Conservation (phyloP, 2,797 vertebrate genomes). For the Sciaenops ocellatus region DNA sequence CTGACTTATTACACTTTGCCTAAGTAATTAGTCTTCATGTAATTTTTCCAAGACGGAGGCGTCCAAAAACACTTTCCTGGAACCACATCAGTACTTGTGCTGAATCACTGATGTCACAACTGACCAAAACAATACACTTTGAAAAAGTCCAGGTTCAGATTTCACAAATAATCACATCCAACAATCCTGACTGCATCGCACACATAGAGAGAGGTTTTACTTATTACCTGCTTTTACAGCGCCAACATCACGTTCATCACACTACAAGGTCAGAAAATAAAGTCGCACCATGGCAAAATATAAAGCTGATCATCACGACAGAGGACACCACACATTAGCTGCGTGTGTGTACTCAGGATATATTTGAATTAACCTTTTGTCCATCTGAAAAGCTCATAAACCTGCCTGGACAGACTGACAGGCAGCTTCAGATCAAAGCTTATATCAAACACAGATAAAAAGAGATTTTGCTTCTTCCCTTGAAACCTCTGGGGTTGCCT, state of each 20-base stretch:
- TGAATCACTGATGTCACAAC: not conserved
- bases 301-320: not conserved
- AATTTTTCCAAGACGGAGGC: not conserved
- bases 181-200: not conserved
- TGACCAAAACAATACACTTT: too few species aligned
- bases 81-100: not conserved
- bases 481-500: not conserved
- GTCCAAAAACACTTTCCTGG: too few species aligned
- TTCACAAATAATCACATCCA: not conserved
- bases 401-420: not conserved
- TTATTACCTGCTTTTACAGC: not conserved
- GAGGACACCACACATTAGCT: not conserved
- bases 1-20: conserved; percentile 2
- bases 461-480: not conserved
- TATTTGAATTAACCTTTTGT: not conserved
- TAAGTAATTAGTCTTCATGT: not conserved
- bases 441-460: conserved; percentile 1
- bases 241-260: not conserved
- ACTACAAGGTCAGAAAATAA: not conserved
- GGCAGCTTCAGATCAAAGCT: not conserved
- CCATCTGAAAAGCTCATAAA: not conserved
- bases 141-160: not conserved
- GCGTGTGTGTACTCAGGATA: not conserved
- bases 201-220: not conserved
- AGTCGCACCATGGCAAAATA: not conserved